Percentiles rank a stretch among this genome's conserved stretches.
Conservation (phyloP, 2,113 vertebrate genomes). For the Corydoras sp. region DNA sequence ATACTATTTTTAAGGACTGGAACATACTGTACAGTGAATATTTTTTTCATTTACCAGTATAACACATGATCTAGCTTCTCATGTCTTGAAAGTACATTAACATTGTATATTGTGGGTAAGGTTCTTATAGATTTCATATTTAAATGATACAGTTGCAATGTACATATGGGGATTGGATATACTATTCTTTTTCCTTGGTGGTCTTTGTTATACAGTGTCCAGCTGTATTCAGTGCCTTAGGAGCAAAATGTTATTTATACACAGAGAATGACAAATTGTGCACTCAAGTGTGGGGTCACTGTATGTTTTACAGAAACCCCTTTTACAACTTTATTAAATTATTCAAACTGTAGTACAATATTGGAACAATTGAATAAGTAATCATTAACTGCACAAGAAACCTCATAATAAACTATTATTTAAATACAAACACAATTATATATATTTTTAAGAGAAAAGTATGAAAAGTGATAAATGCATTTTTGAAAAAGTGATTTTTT, state of each 20-base stretch:
- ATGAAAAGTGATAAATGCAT: too few species aligned
- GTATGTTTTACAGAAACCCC: background rate
- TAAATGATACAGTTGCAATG: background rate
- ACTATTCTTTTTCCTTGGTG: background rate
- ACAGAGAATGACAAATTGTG: background rate
- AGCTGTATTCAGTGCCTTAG: slow-evolving; percentile 21
- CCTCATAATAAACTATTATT: too few species aligned
- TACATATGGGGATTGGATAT: slow-evolving; percentile 3
- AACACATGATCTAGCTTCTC: slow-evolving; percentile 30
- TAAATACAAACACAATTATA: too few species aligned
- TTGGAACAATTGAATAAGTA: too few species aligned
- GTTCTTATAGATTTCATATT: background rate
- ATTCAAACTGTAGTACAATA: too few species aligned
- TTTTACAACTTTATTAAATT: too few species aligned
- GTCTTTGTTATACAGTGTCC: background rate
- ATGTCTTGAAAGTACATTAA: slow-evolving; percentile 4
- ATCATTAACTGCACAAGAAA: too few species aligned
- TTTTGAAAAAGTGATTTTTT: too few species aligned
- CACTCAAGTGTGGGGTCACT: background rate
- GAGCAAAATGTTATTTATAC: background rate
- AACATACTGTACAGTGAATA: slow-evolving; percentile 50
- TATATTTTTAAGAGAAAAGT: too few species aligned
- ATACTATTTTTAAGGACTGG: slow-evolving; percentile 64
- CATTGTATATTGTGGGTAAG: background rate
- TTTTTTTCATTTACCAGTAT: slow-evolving; percentile 42